Evolutionary conservation across 1,140 invertebrate species (phyloP).

Genomic region (Plodia interpunctella): DNA sequence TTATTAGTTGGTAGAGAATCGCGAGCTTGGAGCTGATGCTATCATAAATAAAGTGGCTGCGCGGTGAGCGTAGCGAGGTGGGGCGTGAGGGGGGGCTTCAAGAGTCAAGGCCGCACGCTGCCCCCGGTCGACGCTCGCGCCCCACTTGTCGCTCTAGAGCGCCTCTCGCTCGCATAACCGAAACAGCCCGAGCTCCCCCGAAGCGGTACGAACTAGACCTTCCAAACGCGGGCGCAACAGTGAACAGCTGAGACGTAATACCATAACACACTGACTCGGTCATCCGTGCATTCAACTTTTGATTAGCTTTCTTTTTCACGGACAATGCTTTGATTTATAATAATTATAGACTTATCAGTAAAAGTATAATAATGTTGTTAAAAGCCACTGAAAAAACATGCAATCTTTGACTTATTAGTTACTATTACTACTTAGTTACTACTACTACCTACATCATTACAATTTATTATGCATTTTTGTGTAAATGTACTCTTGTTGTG

Average conservation of each 20-base stretch:
- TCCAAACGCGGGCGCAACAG: slow-evolving; percentile 62
- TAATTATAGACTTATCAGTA: not conserved
- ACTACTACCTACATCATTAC: too few species aligned
- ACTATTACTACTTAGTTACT: too few species aligned
- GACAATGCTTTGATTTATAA: slow-evolving; percentile 18
- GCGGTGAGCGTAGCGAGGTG: slow-evolving; percentile 45
- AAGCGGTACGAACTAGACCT: slow-evolving; percentile 68
- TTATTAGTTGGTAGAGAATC: slow-evolving; percentile 71
- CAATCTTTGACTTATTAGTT: too few species aligned
- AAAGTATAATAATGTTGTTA: too few species aligned
- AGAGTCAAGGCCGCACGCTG: slow-evolving; percentile 84
- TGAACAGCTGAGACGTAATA: slow-evolving; percentile 74
- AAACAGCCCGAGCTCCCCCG: slow-evolving; percentile 46
- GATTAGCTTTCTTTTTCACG: slow-evolving; percentile 72
- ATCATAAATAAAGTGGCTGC: slow-evolving; percentile 74
- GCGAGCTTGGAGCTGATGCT: slow-evolving; percentile 69
- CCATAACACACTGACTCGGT: slow-evolving; percentile 76
- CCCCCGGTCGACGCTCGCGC: slow-evolving; percentile 77
- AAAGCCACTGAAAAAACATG: too few species aligned
- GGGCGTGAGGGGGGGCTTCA: slow-evolving; percentile 51
- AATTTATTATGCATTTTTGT: too few species aligned
- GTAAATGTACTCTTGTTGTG: too few species aligned
- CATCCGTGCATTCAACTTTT: slow-evolving; percentile 76
- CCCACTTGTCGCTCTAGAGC: slow-evolving; percentile 59
- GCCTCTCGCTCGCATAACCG: slow-evolving; percentile 52